Evolutionary conservation across 2,113 vertebrate species (phyloP).

Genomic region (Stigmatopora nigra): DNA sequence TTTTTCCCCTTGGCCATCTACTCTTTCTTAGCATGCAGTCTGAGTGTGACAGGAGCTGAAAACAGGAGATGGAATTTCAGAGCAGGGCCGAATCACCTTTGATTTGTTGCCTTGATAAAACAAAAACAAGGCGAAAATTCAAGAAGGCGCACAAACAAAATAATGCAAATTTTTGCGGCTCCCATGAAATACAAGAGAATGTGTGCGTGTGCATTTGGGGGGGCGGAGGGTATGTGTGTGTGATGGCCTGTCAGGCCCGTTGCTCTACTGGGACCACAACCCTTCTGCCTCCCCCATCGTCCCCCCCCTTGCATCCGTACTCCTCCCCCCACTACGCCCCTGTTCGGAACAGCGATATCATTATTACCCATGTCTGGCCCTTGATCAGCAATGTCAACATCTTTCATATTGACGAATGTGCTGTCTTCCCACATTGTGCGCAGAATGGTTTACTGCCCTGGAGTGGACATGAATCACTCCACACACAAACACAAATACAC

Average conservation of each 20-base stretch:
- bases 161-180: constrained; percentile 61
- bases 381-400: constrained; percentile 98
- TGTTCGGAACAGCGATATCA: constrained; percentile 79
- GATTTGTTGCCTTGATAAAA: constrained; percentile 66
- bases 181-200: constrained; percentile 30
- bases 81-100: constrained; percentile 54
- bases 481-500: constrained; percentile 72
- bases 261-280: constrained; percentile 61
- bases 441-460: constrained; percentile 96
- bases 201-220: constrained; percentile 27
- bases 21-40: constrained; percentile 43
- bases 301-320: constrained; percentile 59
- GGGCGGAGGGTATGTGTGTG: constrained; percentile 26
- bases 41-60: constrained; percentile 54
- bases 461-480: constrained; percentile 99
- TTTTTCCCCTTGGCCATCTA: constrained; percentile 19
- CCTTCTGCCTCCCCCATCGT: constrained; percentile 46
- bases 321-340: constrained; percentile 72
- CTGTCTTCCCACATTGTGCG: constrained; percentile 95
- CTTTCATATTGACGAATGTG: constrained; percentile 99
- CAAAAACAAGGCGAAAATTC: constrained; percentile 62
- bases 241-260: constrained; percentile 68
- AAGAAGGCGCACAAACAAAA: constrained; percentile 62
- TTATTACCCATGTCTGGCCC: constrained; percentile 94
- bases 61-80: constrained; percentile 62